Evolutionary conservation across 2,888 invertebrate species (phyloP), one percentile per base, ranked within the genome.

Genomic region (Polydrusus tereticollis): DNA sequence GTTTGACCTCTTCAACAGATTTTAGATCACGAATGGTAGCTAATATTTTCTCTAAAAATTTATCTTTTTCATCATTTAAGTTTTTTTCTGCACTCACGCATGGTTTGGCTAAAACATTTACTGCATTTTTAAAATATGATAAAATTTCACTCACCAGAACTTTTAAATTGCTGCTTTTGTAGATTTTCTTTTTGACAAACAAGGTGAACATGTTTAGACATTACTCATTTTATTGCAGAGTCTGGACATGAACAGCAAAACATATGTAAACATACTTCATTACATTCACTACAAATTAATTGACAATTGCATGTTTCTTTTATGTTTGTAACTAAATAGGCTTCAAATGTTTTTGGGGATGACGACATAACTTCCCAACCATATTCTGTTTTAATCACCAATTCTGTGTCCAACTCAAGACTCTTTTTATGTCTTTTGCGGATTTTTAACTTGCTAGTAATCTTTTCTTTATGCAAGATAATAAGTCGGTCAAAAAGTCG

Each of bases 401-500:
- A 29, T 10, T 57, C 14, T 16, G 26, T 23, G 23, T 59, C 38
- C n/a, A 59, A 29, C 12, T 23, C 1, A 1, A 23, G 0, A 18
- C 43, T 43, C 10, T 18, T 43, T 60, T 60, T 43, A 14, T 60
- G 60, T n/a, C 43, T 6, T 10, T 60, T 18, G 12, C 60, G 18
- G 10, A 60, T 12, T 14, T 21, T 41, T 21, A 41, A 23, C 23
- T 60, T 41, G 12, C 21, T 38, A n/a, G 23, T n/a, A 33, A 77
- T 38, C 74, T 78, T 80, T 14, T 78, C 78, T 73, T 77, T 77
- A 41, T 76, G 41, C 29, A 74, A n/a, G 7, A 63, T 64, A 12
- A 77, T 77, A 21, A 78, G 52, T 23, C 72, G 23, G 16, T 77
- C 74, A 57, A 79, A 77, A 5, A 80, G 23, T 43, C 76, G 77